Percentiles rank a stretch among this genome's conserved stretches.
phyloP scores from a whole-genome alignment of 92 coral and sea anemone species.

The Porites lobata region DNA sequence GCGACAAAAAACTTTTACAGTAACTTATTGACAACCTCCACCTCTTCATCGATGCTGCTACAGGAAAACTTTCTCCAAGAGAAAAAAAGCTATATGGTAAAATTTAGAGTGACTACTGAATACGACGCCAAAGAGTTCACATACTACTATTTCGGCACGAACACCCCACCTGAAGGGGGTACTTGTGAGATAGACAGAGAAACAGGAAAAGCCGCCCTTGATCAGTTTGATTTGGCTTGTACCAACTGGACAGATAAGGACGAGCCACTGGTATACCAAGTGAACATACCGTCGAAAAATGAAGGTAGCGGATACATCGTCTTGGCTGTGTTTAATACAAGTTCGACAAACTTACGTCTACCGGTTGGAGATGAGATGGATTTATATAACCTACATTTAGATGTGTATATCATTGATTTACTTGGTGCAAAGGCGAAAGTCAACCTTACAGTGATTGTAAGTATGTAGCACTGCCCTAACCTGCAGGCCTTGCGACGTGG shows the following conservation, averaged over 20 bases:
- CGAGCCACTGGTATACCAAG: conserved; percentile 53
- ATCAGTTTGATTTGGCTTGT: conserved; percentile 50
- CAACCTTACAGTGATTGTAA: conserved; percentile 46
- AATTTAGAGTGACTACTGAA: neutral
- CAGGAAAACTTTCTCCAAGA: conserved; percentile 23
- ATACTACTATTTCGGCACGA: conserved; percentile 19
- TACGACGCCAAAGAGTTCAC: conserved; percentile 2
- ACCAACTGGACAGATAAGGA: conserved; percentile 57
- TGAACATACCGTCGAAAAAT: conserved; percentile 30
- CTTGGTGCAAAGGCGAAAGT: conserved; percentile 23
- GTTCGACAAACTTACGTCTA: conserved; percentile 18
- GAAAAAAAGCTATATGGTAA: neutral
- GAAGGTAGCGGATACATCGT: conserved; percentile 30
- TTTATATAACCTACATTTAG: conserved; percentile 13
- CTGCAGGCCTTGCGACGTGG: too few species aligned
- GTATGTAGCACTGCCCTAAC: neutral
- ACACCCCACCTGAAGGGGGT: conserved; percentile 61
- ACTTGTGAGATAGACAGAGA: conserved; percentile 36
- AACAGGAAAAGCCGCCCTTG: conserved; percentile 45
- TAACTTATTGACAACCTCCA: neutral
- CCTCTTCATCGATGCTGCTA: neutral
- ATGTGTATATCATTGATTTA: conserved; percentile 37
- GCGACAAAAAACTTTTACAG: neutral
- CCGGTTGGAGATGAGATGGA: conserved; percentile 57
- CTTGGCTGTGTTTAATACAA: conserved; percentile 26